Evolutionary conservation across 2,888 invertebrate genomes (phyloP).

Genomic region (Xanthia togata): DNA sequence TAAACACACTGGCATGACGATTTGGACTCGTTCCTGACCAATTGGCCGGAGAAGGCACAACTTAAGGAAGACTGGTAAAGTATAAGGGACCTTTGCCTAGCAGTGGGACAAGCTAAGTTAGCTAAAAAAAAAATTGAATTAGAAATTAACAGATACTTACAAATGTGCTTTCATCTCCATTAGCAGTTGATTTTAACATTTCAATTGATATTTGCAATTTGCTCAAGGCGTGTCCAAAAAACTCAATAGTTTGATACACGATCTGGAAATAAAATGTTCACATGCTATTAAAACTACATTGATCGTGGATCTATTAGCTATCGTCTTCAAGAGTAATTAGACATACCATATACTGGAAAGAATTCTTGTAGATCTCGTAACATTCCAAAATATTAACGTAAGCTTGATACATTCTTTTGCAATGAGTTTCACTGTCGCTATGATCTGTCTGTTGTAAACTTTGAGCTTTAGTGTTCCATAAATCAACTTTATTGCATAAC

Average conservation of each 20-base stretch:
- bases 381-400: slow-evolving; percentile 34
- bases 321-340: neutral
- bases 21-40: no score
- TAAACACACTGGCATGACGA: no score
- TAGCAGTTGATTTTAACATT: neutral
- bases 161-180: neutral
- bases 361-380: neutral
- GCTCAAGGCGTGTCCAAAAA: neutral
- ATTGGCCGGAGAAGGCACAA: no score
- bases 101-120: no score
- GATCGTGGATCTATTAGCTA: neutral
- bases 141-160: neutral
- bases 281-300: neutral
- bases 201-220: neutral
- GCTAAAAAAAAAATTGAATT: no score
- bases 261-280: neutral
- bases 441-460: neutral
- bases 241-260: neutral
- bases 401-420: slow-evolving; percentile 23
- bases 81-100: no score
- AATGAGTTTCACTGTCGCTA: neutral
- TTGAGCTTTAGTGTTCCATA: slow-evolving; percentile 40
- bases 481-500: slow-evolving; percentile 28
- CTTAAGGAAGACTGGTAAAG: no score
- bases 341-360: neutral